These are phyloP conservation scores for Galeopterus variegatus DNA, from an alignment of 2,113 vertebrate genomes.

Conservation along the genomic window DNA sequence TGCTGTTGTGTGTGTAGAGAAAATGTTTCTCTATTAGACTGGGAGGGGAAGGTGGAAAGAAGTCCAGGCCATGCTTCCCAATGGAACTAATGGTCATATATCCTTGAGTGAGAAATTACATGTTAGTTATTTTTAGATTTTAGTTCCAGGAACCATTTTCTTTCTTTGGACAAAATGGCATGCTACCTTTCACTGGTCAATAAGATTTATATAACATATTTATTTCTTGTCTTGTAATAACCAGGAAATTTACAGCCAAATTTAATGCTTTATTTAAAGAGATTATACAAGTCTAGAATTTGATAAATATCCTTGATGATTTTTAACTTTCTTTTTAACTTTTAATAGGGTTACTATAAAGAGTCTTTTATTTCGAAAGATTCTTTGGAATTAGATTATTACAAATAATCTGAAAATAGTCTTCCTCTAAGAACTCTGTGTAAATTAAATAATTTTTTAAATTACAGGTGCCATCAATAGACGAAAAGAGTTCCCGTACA, in stretches of 20 bases:
- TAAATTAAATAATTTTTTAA: constrained; percentile 50
- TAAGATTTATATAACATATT: background rate
- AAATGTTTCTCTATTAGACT: background rate
- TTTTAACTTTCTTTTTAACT: constrained; percentile 52
- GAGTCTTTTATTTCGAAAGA: background rate
- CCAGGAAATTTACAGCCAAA: constrained; percentile 17
- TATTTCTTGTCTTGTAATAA: constrained; percentile 18
- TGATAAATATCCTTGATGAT: constrained; percentile 46
- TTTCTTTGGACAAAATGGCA: constrained; percentile 46
- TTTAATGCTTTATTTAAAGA: constrained; percentile 52
- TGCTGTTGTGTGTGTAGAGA: background rate
- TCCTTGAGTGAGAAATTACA: constrained; percentile 53
- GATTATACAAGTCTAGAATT: background rate
- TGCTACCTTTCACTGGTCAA: background rate
- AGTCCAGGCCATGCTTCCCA: constrained; percentile 3
- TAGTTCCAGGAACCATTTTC: constrained; percentile 57
- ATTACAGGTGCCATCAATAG: constrained; percentile 88
- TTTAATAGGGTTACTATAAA: constrained; percentile 56
- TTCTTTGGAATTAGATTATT: background rate
- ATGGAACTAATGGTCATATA: constrained; percentile 22
- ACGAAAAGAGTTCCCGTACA: constrained; percentile 90
- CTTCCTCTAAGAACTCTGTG: background rate
- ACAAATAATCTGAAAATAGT: constrained; percentile 29
- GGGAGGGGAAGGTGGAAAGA: background rate
- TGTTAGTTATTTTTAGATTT: constrained; percentile 70